phyloP scores from a whole-genome alignment of 2,113 vertebrate genomes.

The Potamarius usumacintae region DNA sequence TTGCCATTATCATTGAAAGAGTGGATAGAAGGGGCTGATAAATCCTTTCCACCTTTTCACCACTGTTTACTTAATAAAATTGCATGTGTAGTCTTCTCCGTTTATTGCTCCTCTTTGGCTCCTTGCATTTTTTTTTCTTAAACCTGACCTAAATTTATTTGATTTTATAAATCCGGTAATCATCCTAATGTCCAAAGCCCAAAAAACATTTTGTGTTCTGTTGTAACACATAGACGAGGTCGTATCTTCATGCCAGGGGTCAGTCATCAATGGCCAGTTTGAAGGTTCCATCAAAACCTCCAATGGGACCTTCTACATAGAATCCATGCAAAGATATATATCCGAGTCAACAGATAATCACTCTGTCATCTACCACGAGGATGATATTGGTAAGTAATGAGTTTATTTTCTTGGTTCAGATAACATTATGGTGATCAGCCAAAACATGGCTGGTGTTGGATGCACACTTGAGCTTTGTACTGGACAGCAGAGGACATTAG shows the following conservation, averaged over 20 bases:
- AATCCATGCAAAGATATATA: slow-evolving; percentile 62
- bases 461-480: background rate
- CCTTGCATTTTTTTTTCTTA: too few relatives aligned
- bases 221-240: slow-evolving; percentile 66
- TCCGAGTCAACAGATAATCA: slow-evolving; percentile 59
- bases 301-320: slow-evolving; percentile 76
- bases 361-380: slow-evolving; percentile 80
- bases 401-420: background rate
- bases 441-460: background rate
- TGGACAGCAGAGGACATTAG: background rate
- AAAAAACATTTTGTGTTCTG: background rate
- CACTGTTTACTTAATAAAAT: background rate
- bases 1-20: background rate
- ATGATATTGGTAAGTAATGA: slow-evolving; percentile 73
- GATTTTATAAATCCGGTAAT: background rate
- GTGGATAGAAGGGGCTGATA: background rate
- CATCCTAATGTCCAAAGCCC: background rate
- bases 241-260: slow-evolving; percentile 75
- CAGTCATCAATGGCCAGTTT: slow-evolving; percentile 76
- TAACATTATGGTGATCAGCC: background rate
- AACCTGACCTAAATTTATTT: background rate
- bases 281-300: slow-evolving; percentile 75
- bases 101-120: background rate
- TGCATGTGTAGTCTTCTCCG: background rate
- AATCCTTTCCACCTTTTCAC: background rate